phyloP scores from a whole-genome alignment of 2,113 vertebrate genomes.

The Corvus moneduloides region DNA sequence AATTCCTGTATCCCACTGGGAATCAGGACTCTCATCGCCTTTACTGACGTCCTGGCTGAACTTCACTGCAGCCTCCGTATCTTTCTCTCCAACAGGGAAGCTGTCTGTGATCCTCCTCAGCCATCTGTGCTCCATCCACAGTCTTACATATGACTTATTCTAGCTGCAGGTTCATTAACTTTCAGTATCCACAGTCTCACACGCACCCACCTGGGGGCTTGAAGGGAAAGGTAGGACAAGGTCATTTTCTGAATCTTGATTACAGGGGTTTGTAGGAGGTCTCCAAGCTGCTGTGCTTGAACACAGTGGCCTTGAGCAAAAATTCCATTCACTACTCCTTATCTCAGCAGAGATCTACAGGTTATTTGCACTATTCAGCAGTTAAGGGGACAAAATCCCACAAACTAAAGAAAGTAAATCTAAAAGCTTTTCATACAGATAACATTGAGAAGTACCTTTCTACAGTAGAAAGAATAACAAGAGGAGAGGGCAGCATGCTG shows the following conservation, averaged over 20 bases:
- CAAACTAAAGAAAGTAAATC: neutral
- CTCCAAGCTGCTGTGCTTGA: neutral
- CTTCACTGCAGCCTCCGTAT: neutral
- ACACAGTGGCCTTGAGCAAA: slow-evolving; percentile 31
- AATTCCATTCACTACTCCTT: neutral
- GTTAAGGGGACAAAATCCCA: neutral
- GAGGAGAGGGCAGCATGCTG: neutral
- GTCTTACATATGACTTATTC: neutral
- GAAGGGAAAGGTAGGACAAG: neutral
- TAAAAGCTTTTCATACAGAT: slow-evolving; percentile 2
- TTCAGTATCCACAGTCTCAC: neutral
- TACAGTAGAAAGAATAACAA: neutral
- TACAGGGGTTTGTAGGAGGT: neutral
- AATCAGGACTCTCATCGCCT: neutral
- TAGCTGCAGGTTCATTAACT: neutral
- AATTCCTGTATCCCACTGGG: neutral
- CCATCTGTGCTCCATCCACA: neutral
- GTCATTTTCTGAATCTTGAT: slow-evolving; percentile 19
- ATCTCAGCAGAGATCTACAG: slow-evolving; percentile 37
- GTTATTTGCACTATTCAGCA: slow-evolving; percentile 18
- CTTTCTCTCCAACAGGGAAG: neutral
- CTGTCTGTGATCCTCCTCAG: neutral
- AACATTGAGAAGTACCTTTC: neutral
- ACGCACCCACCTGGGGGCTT: neutral
- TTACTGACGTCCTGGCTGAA: neutral